Base-by-base conservation (phyloP, 2,113 vertebrate species). In the Carollia perspicillata region DNA sequence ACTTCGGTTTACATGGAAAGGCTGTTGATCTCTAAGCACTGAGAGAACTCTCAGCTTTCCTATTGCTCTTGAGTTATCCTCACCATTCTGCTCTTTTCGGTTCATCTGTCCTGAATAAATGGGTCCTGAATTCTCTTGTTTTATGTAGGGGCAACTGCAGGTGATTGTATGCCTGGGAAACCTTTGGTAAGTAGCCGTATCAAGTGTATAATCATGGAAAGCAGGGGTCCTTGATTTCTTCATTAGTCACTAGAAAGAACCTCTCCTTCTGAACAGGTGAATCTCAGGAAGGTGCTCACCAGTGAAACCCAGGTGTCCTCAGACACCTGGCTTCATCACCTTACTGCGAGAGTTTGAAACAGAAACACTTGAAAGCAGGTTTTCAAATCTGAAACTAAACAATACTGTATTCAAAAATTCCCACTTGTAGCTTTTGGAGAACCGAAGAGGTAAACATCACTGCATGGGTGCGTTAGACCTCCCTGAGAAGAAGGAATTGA, bases 21-120 rank as follows among this genome's bases (percentile, higher is more conserved):
- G 44, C 63, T n/a, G 53, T 55, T 96, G 79, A 53, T 95, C 83
- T 81, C 63, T 55, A 81, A 77, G 71, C 90, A 83, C 18, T 60
- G 66, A 71, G 37, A 71, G 8, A 53, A 2, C 40, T 72, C 49
- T 78, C 53, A 6, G 4, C 65, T 90, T 42, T 40, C 30, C 83
- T 65, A 77, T 81, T 44, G n/a, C 55, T 74, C 5, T 53, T 77
- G 65, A 85, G 33, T 60, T 66, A 84, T 37, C 35, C 51, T 95
- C 35, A 42, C 40, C 16, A 23, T 0, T 9, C 77, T 47, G 18
- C 40, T 47, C 51, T 71, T 71, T 80, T 80, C 17, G 3, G 12
- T 33, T 66, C 69, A 51, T 72, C 22, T 63, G 10, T 51, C 49
- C 49, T 51, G 49, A 8, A 6, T 42, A 65, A 81, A 55, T 13